phyloP scores from a whole-genome alignment of 2,888 invertebrate species.

The Macaria liturata region DNA sequence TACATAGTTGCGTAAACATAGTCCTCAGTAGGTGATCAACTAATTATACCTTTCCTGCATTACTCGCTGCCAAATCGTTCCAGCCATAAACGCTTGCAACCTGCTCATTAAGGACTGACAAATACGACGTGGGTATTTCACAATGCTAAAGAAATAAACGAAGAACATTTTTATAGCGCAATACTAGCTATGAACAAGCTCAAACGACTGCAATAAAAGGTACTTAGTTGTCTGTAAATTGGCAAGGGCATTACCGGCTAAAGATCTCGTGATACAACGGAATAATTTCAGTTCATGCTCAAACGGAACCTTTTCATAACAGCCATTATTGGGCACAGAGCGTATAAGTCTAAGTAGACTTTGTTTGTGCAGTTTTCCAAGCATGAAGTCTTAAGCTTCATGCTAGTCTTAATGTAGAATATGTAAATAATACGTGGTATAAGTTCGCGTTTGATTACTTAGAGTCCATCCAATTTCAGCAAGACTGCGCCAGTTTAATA shows the following conservation, averaged over 20 bases:
- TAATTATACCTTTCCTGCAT: too few species aligned
- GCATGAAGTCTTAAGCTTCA: too few species aligned
- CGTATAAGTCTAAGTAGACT: conserved; percentile 31
- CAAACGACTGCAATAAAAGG: conserved; percentile 24
- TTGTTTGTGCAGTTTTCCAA: conserved; percentile 37
- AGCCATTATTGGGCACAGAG: conserved; percentile 43
- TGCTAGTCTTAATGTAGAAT: too few species aligned
- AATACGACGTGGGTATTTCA: conserved; percentile 1
- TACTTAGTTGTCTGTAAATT: conserved; percentile 28
- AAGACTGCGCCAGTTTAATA: too few species aligned
- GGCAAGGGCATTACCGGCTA: conserved; percentile 21
- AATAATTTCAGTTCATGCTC: conserved; percentile 43
- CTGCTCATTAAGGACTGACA: background rate
- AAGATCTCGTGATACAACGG: conserved; percentile 40
- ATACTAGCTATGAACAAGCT: conserved; percentile 21
- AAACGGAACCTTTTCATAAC: conserved; percentile 43
- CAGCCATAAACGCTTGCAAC: too few species aligned
- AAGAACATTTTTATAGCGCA: conserved; percentile 15
- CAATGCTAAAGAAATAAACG: conserved; percentile 13
- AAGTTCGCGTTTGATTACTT: too few species aligned
- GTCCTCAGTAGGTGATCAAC: too few species aligned
- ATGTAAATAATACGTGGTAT: too few species aligned
- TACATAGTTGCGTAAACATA: too few species aligned
- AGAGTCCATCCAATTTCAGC: too few species aligned
- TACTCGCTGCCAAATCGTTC: too few species aligned